Conservation (phyloP, 2,113 vertebrate genomes). For the Oryzias javanicus region DNA sequence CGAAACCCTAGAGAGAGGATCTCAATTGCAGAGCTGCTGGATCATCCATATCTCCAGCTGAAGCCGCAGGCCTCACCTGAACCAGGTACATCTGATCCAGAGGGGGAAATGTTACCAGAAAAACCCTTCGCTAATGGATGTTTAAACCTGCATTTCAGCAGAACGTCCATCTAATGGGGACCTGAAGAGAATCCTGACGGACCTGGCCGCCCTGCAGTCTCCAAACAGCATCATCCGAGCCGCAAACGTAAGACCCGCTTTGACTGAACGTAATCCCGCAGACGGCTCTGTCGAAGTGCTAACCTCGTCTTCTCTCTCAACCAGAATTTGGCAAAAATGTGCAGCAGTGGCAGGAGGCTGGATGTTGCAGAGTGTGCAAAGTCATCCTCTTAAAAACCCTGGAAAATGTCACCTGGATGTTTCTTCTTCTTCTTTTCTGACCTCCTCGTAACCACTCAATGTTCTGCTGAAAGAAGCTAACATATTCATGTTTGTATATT, state of each 20-base stretch:
- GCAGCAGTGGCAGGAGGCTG: slow-evolving; percentile 73
- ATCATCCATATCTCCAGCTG: slow-evolving; percentile 89
- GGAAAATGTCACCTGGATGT: slow-evolving; percentile 29
- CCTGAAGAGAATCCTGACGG: slow-evolving; percentile 87
- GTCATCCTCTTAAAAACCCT: slow-evolving; percentile 48
- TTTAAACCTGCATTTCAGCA: slow-evolving; percentile 5
- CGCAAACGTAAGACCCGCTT: slow-evolving; percentile 82
- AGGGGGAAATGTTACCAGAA: not conserved
- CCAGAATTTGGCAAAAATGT: slow-evolving; percentile 81
- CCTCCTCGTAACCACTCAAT: slow-evolving; percentile 18
- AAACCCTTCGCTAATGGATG: too few species aligned
- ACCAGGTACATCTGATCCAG: slow-evolving; percentile 75
- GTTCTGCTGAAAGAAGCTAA: slow-evolving; percentile 1
- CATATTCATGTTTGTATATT: slow-evolving; percentile 7
- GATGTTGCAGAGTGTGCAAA: slow-evolving; percentile 79
- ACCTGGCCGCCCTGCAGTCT: slow-evolving; percentile 91
- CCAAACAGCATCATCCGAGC: slow-evolving; percentile 92
- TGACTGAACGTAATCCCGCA: not conserved
- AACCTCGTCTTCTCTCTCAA: slow-evolving; percentile 8
- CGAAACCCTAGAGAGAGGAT: slow-evolving; percentile 90
- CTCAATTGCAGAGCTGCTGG: slow-evolving; percentile 86
- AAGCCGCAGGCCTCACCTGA: slow-evolving; percentile 75
- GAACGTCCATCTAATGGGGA: slow-evolving; percentile 73
- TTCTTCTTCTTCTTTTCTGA: not conserved
- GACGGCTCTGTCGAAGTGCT: not conserved